Conservation (phyloP, 1,140 invertebrate genomes). For the Tetraneura akinire region DNA sequence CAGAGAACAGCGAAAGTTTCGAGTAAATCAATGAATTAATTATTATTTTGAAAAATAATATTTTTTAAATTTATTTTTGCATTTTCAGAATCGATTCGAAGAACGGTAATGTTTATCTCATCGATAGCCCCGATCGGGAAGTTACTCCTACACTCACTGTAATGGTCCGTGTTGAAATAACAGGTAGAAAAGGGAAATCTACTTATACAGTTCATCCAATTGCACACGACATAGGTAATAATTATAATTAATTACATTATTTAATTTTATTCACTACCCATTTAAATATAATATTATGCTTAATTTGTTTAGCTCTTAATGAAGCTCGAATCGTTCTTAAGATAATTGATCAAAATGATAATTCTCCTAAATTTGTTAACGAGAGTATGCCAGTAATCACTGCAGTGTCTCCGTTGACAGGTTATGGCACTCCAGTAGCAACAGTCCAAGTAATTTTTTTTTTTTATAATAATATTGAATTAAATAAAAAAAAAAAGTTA, state of each 20-base stretch:
- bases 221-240: conserved; percentile 65
- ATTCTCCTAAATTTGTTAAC: conserved; percentile 72
- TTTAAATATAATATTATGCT: neutral
- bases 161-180: conserved; percentile 69
- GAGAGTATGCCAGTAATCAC: conserved; percentile 74
- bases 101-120: conserved; percentile 72
- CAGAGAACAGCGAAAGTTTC: conserved; percentile 58
- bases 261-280: too few relatives aligned
- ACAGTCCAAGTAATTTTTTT: conserved; percentile 59
- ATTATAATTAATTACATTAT: neutral
- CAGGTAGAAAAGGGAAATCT: conserved; percentile 64
- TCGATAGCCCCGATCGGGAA: conserved; percentile 71
- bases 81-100: conserved; percentile 70
- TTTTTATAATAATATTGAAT: too few relatives aligned
- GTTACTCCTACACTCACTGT: conserved; percentile 67
- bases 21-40: conserved; percentile 21
- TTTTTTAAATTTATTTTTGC: neutral
- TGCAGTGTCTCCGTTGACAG: conserved; percentile 74
- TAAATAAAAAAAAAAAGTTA: too few relatives aligned
- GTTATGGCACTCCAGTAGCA: conserved; percentile 78
- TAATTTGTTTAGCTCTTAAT: conserved; percentile 60
- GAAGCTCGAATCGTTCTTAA: conserved; percentile 72
- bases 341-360: conserved; percentile 80
- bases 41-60: too few relatives aligned
- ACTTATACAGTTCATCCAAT: conserved; percentile 73